phyloP scores from a whole-genome alignment of 2,113 vertebrate genomes.

The Oreochromis spilurus region DNA sequence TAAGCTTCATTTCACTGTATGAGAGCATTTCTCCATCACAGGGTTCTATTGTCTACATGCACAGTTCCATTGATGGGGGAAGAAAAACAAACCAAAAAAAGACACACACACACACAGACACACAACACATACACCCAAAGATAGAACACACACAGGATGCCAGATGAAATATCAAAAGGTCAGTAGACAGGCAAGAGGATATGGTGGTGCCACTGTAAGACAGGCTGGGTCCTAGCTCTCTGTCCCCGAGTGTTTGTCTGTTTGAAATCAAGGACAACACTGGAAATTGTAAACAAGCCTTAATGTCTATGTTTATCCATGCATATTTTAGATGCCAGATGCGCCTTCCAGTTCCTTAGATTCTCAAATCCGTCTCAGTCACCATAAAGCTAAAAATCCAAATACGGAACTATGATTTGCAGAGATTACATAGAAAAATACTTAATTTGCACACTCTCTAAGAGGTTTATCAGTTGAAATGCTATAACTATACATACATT shows the following conservation, averaged over 20 bases:
- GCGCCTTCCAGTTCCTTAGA: constrained; percentile 3
- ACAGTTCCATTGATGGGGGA: not conserved
- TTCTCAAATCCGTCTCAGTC: constrained; percentile 3
- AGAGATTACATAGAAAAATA: constrained; percentile 29
- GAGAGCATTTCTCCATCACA: constrained; percentile 54
- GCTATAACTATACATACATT: constrained; percentile 13
- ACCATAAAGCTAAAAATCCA: constrained; percentile 9
- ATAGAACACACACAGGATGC: not conserved
- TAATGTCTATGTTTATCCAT: constrained; percentile 15
- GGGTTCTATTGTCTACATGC: constrained; percentile 25
- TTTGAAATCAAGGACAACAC: constrained; percentile 23
- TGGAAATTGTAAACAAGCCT: constrained; percentile 27
- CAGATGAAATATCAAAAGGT: constrained; percentile 66
- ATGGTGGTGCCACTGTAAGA: constrained; percentile 33
- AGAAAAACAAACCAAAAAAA: not conserved
- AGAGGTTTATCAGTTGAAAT: constrained; percentile 18
- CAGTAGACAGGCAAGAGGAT: constrained; percentile 36
- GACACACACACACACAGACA: not conserved
- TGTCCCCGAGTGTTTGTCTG: constrained; percentile 28
- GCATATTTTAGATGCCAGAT: constrained; percentile 50
- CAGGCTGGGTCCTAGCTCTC: constrained; percentile 31
- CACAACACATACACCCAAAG: not conserved
- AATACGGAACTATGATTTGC: not conserved
- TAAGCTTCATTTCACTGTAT: constrained; percentile 53
- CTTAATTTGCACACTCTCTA: no score